These are phyloP conservation scores for Drosophila lacertosa DNA, from an alignment of 1,140 invertebrate species.

Conservation along the genomic window DNA sequence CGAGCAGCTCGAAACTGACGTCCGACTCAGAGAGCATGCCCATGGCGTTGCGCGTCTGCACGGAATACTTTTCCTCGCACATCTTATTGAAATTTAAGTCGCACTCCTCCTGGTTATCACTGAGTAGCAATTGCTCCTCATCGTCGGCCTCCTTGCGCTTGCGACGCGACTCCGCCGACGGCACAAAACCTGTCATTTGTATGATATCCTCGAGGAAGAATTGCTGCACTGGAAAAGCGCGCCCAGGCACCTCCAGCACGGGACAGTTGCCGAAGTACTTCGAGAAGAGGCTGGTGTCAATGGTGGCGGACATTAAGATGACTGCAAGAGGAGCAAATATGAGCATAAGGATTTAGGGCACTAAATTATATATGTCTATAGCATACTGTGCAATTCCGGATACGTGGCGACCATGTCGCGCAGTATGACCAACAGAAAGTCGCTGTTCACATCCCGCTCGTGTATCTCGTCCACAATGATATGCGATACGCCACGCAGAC, in stretches of 20 bases:
- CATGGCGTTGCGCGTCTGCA: constrained; percentile 89
- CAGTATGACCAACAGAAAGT: constrained; percentile 97
- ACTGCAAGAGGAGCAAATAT: constrained; percentile 81
- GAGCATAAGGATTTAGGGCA: too few species aligned
- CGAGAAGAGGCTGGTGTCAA: constrained; percentile 95
- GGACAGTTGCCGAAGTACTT: constrained; percentile 96
- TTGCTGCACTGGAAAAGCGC: constrained; percentile 92
- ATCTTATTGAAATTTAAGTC: constrained; percentile 93
- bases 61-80: constrained; percentile 85
- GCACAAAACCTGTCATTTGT: constrained; percentile 92
- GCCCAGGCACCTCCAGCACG: constrained; percentile 89
- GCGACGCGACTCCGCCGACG: constrained; percentile 88
- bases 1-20: constrained; percentile 96
- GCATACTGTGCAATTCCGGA: constrained; percentile 90
- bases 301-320: constrained; percentile 98
- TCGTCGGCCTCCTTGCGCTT: constrained; percentile 89
- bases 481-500: constrained; percentile 94
- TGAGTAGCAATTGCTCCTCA: constrained; percentile 84
- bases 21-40: constrained; percentile 91
- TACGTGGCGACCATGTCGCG: constrained; percentile 96
- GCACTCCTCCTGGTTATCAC: constrained; percentile 85
- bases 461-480: constrained; percentile 99
- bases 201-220: constrained; percentile 96
- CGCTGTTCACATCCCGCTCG: constrained; percentile 97
- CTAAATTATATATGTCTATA: too few species aligned